Evolutionary conservation across 2,797 vertebrate species (phyloP).

Genomic region (Centroberyx gerrardi): DNA sequence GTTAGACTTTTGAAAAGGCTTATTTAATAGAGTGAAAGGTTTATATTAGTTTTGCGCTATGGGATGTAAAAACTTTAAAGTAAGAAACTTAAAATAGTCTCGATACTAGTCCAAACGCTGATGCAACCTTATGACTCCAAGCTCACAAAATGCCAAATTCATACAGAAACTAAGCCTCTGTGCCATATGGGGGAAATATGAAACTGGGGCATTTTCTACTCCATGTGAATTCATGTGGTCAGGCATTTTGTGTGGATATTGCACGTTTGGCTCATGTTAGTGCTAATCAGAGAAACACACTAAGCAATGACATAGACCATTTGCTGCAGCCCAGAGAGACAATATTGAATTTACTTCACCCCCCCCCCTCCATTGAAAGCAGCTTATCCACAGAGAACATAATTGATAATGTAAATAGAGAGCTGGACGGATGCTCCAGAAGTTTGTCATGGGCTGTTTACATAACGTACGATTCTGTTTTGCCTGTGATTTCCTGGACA

Average conservation of each 20-base stretch:
- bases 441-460: constrained; percentile 84
- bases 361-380: constrained; percentile 58
- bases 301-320: constrained; percentile 72
- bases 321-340: constrained; percentile 67
- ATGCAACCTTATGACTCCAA: background rate
- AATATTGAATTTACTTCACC: constrained; percentile 53
- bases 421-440: constrained; percentile 79
- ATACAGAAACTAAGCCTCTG: background rate
- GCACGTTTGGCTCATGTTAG: constrained; percentile 32
- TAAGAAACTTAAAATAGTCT: too few species aligned
- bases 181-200: background rate
- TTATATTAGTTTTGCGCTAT: background rate
- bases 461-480: constrained; percentile 85
- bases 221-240: background rate
- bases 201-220: constrained; percentile 19
- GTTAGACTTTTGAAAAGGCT: background rate
- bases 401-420: constrained; percentile 85
- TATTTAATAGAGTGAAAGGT: background rate
- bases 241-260: background rate
- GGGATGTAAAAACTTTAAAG: too few species aligned
- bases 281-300: constrained; percentile 58
- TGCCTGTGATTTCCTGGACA: constrained; percentile 84
- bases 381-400: constrained; percentile 77
- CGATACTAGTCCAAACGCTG: too few species aligned
- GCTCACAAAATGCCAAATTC: background rate